Evolutionary conservation across 2,888 invertebrate species (phyloP).

Genomic region (Rhodophaea formosa): DNA sequence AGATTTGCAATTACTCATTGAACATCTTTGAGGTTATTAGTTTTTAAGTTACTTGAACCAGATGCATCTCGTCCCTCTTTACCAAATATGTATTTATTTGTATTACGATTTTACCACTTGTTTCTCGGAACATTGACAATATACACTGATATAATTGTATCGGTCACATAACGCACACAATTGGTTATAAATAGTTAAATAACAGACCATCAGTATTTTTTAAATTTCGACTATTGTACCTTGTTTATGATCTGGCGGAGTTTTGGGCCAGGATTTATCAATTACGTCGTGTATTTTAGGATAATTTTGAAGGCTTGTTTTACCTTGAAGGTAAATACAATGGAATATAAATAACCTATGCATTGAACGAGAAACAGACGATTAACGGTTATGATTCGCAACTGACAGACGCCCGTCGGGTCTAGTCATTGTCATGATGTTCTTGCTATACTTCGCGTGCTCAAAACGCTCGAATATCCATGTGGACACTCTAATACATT

Average conservation of each 20-base stretch:
- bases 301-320: too few relatives aligned
- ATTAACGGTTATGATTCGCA: too few relatives aligned
- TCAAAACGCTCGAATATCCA: background rate
- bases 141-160: background rate
- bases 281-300: too few relatives aligned
- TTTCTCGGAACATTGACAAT: slow-evolving; percentile 4
- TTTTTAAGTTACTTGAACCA: background rate
- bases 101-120: background rate
- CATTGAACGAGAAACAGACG: too few relatives aligned
- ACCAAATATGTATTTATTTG: slow-evolving; percentile 15
- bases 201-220: background rate
- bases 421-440: too few relatives aligned
- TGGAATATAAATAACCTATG: too few relatives aligned
- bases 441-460: background rate
- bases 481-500: background rate
- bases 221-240: background rate
- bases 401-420: too few relatives aligned
- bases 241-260: background rate
- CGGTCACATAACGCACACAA: slow-evolving; percentile 7
- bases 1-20: background rate
- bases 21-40: background rate
- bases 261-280: background rate
- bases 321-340: too few relatives aligned
- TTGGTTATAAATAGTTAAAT: background rate
- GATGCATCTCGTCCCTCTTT: slow-evolving; percentile 3